A percentile compares a stretch with the other conserved stretches of the same genome.
Evolutionary conservation across 2,888 invertebrate genomes (phyloP).

Genomic region (Dione juno): DNA sequence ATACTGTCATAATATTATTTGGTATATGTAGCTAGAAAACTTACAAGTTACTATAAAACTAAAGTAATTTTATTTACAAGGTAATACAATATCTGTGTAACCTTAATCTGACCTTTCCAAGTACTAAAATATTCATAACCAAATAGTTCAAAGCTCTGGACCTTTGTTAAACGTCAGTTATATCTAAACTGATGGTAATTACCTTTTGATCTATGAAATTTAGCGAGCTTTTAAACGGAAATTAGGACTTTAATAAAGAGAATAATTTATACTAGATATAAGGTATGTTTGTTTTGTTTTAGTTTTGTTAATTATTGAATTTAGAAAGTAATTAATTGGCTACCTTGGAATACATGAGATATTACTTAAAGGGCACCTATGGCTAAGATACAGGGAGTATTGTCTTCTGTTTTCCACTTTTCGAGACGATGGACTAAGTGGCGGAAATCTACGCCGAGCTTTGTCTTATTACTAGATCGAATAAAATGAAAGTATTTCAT

Average conservation of each 20-base stretch:
- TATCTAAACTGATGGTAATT: constrained; percentile 19
- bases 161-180: constrained; percentile 20
- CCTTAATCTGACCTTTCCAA: neutral
- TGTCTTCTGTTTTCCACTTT: too few relatives aligned
- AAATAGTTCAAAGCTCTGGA: constrained; percentile 6
- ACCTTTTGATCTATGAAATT: constrained; percentile 15
- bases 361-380: too few relatives aligned
- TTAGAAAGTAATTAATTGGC: too few relatives aligned
- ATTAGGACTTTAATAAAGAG: neutral
- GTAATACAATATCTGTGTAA: constrained; percentile 1
- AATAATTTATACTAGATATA: neutral
- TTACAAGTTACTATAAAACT: neutral
- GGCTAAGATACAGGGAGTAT: too few relatives aligned
- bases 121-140: constrained; percentile 14
- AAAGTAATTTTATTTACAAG: neutral
- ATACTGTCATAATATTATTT: too few relatives aligned
- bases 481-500: too few relatives aligned
- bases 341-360: too few relatives aligned
- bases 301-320: neutral
- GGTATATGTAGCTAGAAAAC: too few relatives aligned
- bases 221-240: neutral
- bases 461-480: too few relatives aligned
- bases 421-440: too few relatives aligned
- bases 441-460: too few relatives aligned
- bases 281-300: neutral